phyloP scores from a whole-genome alignment of 2,797 vertebrate genomes.

The Enteromius treurensis region DNA sequence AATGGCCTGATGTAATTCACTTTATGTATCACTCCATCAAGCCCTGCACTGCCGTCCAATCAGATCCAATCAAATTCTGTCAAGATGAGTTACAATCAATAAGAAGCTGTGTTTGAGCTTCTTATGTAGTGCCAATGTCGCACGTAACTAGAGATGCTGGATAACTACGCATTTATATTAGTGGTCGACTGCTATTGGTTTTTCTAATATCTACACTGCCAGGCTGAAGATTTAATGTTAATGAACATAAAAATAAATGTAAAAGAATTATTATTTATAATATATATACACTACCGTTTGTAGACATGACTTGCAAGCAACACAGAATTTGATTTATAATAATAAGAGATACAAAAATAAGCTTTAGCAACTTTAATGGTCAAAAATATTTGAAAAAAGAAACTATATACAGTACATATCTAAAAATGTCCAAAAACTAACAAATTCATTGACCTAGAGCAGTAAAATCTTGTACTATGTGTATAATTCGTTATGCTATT shows the following conservation, averaged over 20 bases:
- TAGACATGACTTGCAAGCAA: neutral
- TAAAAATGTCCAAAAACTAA: neutral
- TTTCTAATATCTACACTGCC: neutral
- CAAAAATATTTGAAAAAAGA: neutral
- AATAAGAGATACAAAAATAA: neutral
- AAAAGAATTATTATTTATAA: neutral
- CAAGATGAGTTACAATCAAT: slow-evolving; percentile 30
- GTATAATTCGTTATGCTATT: slow-evolving; percentile 40
- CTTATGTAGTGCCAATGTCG: neutral
- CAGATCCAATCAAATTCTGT: slow-evolving; percentile 67
- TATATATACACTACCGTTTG: neutral
- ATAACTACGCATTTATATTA: slow-evolving; percentile 33
- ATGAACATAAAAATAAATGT: neutral
- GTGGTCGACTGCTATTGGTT: slow-evolving; percentile 15
- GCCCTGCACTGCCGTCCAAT: slow-evolving; percentile 23
- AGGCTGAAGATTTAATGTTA: neutral
- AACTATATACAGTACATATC: neutral
- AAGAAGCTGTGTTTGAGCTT: slow-evolving; percentile 12
- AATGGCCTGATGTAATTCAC: slow-evolving; percentile 64
- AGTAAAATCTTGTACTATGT: slow-evolving; percentile 6
- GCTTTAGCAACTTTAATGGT: too few species aligned
- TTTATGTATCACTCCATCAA: slow-evolving; percentile 56
- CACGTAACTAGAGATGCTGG: slow-evolving; percentile 35
- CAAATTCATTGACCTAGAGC: neutral
- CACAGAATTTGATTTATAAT: neutral